phyloP scores from a whole-genome alignment of 1,140 invertebrate genomes.

The Brevipalpus yothersi region DNA sequence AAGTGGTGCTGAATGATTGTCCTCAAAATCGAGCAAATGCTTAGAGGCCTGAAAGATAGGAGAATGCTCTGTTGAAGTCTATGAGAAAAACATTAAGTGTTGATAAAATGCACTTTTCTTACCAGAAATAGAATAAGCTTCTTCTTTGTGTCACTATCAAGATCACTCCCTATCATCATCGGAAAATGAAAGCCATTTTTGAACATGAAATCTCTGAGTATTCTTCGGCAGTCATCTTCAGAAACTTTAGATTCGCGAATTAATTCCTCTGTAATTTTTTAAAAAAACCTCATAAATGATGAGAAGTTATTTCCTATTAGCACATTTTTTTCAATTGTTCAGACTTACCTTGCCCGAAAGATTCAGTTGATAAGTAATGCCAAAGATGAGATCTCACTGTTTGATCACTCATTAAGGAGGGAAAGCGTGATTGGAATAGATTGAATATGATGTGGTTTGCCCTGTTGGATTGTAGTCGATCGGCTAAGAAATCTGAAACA shows the following conservation, averaged over 20 bases:
- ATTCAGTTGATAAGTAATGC: no score
- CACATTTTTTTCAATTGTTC: no score
- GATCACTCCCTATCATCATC: not conserved
- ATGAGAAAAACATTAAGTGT: conserved; percentile 7
- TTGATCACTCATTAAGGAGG: conserved; percentile 32
- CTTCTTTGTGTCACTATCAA: not conserved
- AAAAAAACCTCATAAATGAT: no score
- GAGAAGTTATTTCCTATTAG: no score
- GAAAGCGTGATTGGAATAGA: conserved; percentile 30
- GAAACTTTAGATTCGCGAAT: no score
- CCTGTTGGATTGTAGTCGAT: conserved; percentile 46
- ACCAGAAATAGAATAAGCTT: conserved; percentile 16
- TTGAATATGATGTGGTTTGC: conserved; percentile 55
- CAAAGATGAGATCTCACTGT: conserved; percentile 17
- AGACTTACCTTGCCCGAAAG: no score
- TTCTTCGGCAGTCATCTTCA: no score
- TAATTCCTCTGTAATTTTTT: no score
- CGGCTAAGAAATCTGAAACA: conserved; percentile 36
- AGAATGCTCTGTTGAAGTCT: conserved; percentile 6
- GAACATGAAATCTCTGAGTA: no score
- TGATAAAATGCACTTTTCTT: conserved; percentile 12
- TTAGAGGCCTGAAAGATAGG: conserved; percentile 31
- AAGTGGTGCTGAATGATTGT: conserved; percentile 60
- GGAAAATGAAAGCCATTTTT: no score
- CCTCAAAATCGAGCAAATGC: conserved; percentile 59